Conservation (phyloP, 2,888 invertebrate species). For the Arctia plantaginis region DNA sequence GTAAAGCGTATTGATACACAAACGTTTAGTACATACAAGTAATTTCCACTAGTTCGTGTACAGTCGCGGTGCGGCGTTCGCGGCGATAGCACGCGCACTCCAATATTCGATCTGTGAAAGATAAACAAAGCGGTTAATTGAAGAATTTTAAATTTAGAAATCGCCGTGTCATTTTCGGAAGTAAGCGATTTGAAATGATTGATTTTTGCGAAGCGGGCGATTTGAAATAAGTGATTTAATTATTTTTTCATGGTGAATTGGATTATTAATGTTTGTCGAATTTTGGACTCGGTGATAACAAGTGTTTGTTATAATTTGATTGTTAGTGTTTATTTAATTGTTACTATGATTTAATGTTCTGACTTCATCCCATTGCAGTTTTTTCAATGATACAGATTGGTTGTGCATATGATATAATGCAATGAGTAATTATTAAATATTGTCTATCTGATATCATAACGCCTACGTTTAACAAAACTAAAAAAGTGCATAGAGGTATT, state of each 20-base stretch:
- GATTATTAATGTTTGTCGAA: conserved; percentile 2
- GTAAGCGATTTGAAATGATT: conserved; percentile 6
- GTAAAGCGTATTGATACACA: conserved; percentile 28
- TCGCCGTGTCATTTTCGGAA: neutral
- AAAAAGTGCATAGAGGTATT: conserved; percentile 7
- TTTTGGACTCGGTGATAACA: conserved; percentile 18
- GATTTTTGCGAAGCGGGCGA: neutral
- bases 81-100: conserved; percentile 13
- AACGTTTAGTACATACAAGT: conserved; percentile 19
- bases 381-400: neutral
- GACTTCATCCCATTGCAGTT: conserved; percentile 7
- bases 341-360: conserved; percentile 26
- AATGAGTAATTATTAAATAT: conserved; percentile 17
- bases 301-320: conserved; percentile 38
- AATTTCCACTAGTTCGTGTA: conserved; percentile 18
- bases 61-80: conserved; percentile 33
- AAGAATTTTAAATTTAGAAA: conserved; percentile 6
- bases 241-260: neutral
- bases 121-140: conserved; percentile 7
- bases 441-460: conserved; percentile 17
- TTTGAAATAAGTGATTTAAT: conserved; percentile 7
- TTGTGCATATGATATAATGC: conserved; percentile 15
- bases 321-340: conserved; percentile 33
- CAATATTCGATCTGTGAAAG: neutral
- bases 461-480: conserved; percentile 3